A percentile compares a stretch with the other conserved stretches of the same genome.
phyloP scores from a whole-genome alignment of 1,140 invertebrate genomes.

The Grapholita molesta region DNA sequence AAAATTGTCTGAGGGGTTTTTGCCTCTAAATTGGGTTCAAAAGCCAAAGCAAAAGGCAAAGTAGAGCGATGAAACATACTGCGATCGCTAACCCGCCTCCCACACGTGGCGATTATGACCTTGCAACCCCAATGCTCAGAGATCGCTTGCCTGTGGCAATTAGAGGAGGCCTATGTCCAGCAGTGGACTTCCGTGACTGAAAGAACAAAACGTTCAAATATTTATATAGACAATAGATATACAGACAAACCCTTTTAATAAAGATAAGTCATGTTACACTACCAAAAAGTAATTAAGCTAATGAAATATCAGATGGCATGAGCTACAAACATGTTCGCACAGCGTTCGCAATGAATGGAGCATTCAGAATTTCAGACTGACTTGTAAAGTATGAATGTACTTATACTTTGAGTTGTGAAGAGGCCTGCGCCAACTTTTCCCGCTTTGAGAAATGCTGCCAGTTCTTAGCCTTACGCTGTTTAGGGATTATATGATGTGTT shows the following conservation, averaged over 20 bases:
- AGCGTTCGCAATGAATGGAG: slow-evolving; percentile 1
- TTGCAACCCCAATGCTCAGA: too few species aligned
- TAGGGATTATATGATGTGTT: neutral
- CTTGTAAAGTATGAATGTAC: slow-evolving; percentile 12
- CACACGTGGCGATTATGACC: too few species aligned
- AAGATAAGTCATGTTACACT: neutral
- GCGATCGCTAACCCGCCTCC: too few species aligned
- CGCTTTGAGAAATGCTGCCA: neutral
- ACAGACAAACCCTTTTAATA: neutral
- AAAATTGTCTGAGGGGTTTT: too few species aligned
- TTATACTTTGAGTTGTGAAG: slow-evolving; percentile 7
- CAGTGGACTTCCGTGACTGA: too few species aligned
- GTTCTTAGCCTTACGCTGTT: neutral
- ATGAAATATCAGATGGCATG: slow-evolving; percentile 9
- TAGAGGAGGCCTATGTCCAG: too few species aligned
- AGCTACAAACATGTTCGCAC: neutral
- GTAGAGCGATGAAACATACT: too few species aligned
- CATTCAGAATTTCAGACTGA: neutral
- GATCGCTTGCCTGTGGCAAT: too few species aligned
- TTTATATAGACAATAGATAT: too few species aligned
- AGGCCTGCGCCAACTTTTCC: neutral
- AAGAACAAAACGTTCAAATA: too few species aligned
- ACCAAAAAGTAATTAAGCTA: slow-evolving; percentile 4
- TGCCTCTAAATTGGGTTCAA: too few species aligned
- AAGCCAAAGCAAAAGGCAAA: too few species aligned